phyloP scores from a whole-genome alignment of 23 tunicate species.

The Trididemnum clinides region DNA sequence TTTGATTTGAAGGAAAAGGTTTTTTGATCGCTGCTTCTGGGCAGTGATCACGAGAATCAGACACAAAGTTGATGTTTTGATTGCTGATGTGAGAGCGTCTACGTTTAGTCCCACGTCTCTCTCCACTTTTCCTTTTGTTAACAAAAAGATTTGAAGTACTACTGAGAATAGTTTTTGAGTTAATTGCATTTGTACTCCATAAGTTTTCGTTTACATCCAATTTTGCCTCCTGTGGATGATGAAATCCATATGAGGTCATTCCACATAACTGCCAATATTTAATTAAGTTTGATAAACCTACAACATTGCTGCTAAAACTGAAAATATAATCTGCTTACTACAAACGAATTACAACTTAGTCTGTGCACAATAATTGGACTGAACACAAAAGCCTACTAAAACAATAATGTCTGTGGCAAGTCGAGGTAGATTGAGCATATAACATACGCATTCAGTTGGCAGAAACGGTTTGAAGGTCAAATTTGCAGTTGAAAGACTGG shows the following conservation, averaged over 20 bases:
- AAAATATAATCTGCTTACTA: no score
- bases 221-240: not conserved
- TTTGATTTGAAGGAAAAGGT: not conserved
- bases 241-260: constrained; percentile 39
- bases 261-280: constrained; percentile 35
- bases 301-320: not conserved
- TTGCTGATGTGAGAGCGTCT: not conserved
- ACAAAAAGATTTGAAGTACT: not conserved
- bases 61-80: not conserved
- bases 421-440: no score
- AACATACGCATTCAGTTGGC: no score
- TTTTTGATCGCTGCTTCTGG: not conserved
- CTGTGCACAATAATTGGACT: no score
- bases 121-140: constrained; percentile 1
- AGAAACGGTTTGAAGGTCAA: no score
- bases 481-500: no score
- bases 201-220: not conserved
- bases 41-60: not conserved
- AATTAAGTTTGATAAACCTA: not conserved
- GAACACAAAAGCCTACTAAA: no score
- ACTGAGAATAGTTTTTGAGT: not conserved
- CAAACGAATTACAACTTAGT: no score
- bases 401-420: no score
- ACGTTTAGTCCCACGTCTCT: constrained; percentile 19
- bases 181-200: not conserved